phyloP scores from a whole-genome alignment of 2,888 invertebrate species.

The Dryococelus australis region DNA sequence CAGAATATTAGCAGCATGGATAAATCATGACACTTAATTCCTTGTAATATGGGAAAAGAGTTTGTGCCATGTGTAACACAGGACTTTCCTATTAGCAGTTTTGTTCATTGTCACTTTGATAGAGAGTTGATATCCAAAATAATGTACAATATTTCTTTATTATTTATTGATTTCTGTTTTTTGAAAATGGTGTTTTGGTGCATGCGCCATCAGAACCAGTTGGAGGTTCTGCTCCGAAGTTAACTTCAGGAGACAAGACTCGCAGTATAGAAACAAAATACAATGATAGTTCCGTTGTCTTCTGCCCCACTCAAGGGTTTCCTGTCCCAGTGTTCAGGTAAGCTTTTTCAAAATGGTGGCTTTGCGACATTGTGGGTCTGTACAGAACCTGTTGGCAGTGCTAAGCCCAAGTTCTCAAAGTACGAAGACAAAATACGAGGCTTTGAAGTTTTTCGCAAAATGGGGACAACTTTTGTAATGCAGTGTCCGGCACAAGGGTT shows the following conservation, averaged over 20 bases:
- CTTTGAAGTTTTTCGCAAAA: constrained; percentile 30
- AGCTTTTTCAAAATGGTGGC: constrained; percentile 31
- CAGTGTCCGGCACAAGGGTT: constrained; percentile 59
- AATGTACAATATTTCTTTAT: constrained; percentile 59
- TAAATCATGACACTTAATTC: neutral
- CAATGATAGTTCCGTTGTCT: constrained; percentile 56
- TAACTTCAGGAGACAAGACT: constrained; percentile 56
- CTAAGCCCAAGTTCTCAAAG: constrained; percentile 71
- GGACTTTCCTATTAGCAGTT: neutral
- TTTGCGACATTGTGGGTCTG: neutral
- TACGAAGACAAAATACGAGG: constrained; percentile 9
- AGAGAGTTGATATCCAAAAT: constrained; percentile 52
- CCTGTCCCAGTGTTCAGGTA: constrained; percentile 44
- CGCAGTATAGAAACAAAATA: constrained; percentile 46
- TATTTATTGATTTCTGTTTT: neutral
- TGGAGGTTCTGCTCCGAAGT: constrained; percentile 77
- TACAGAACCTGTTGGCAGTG: constrained; percentile 79
- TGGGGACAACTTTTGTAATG: constrained; percentile 60
- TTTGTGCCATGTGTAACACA: neutral
- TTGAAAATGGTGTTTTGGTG: neutral
- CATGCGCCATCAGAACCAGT: constrained; percentile 70
- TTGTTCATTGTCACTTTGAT: neutral
- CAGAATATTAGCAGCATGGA: neutral
- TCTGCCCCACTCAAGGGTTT: constrained; percentile 76
- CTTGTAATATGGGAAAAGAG: neutral